Conservation (phyloP, 2,888 invertebrate genomes). For the Papilio demoleus region DNA sequence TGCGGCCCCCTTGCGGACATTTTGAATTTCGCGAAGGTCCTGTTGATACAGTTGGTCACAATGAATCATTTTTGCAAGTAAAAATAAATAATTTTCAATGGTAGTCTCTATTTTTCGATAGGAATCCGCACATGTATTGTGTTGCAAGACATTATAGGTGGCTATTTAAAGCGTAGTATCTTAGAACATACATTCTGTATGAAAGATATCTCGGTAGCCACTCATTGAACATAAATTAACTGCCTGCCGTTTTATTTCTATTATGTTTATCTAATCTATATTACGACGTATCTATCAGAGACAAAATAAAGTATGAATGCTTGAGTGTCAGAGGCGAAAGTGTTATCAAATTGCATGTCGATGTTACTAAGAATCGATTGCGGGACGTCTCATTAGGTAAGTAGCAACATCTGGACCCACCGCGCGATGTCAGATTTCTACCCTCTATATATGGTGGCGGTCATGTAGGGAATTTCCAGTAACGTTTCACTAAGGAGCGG, state of each 20-base stretch:
- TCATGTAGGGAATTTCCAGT: constrained; percentile 12
- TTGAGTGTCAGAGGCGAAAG: not conserved
- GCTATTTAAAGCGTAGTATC: not conserved
- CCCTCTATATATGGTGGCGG: constrained; percentile 25
- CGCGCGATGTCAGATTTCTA: constrained; percentile 10
- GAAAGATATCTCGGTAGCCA: not conserved
- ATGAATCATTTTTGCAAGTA: not conserved
- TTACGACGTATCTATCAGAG: not conserved
- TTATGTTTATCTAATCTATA: not conserved
- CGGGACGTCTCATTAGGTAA: constrained; percentile 1
- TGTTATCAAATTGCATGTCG: constrained; percentile 5
- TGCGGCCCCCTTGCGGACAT: constrained; percentile 16
- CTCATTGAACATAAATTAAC: not conserved
- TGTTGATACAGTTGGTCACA: constrained; percentile 8
- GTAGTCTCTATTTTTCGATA: not conserved
- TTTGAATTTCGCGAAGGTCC: not conserved
- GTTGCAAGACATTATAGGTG: not conserved
- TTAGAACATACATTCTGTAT: not conserved
- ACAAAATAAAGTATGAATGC: not conserved
- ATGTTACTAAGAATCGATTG: not conserved
- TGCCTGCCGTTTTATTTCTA: not conserved
- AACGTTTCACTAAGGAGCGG: constrained; percentile 22
- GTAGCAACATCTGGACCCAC: constrained; percentile 8
- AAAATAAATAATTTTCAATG: no score
- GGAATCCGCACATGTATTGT: not conserved